Base-by-base conservation (phyloP, 1,140 invertebrate species). In the Mizuhopecten yessoensis region DNA sequence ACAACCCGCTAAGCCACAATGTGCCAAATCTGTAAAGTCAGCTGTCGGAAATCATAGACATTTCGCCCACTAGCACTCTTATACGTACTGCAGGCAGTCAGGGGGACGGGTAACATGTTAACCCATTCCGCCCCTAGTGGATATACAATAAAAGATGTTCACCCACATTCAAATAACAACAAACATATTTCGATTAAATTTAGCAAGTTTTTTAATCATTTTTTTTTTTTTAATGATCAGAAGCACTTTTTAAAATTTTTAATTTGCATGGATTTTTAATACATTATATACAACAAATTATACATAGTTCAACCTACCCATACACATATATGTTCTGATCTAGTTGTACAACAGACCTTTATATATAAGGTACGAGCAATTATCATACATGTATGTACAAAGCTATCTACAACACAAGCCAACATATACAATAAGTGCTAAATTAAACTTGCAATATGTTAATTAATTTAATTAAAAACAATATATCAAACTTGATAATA, bases 191-290 rank as follows among this genome's bases (percentile, higher is more conserved):
- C 36, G 5, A 29, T 75, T n/a, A 75, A 75, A 75, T 75, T 75
- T 75, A 75, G 57, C 57, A 75, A 75, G n/a, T 75, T 75, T 75
- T 49, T 75, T 75, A 75, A 75, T 75, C n/a, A 29, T 75, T 75
- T 75, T 75, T 29, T 75, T n/a, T 75, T 75, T 75, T 75, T 75
- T 29, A 17, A 75, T 29, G 57, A 75, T 75, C 57, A 17, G 9
- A 75, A 75, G 57, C 57, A 75, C 57, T 75, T 75, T 75, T 75
- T 75, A 29, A 75, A 75, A n/a, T 5, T 75, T 75, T 75, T 13
- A 29, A 9, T 75, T 75, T 75, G 57, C 57, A 75, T 75, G 57
- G 57, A 75, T 75, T 75, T 49, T 75, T 75, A 75, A 29, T 75
- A 29, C 2, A 29, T 75, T 75, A 75, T 75, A 75, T 75, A 75